Evolutionary conservation across 2,888 invertebrate species (phyloP).

Genomic region (Acanthosepion lycidas): DNA sequence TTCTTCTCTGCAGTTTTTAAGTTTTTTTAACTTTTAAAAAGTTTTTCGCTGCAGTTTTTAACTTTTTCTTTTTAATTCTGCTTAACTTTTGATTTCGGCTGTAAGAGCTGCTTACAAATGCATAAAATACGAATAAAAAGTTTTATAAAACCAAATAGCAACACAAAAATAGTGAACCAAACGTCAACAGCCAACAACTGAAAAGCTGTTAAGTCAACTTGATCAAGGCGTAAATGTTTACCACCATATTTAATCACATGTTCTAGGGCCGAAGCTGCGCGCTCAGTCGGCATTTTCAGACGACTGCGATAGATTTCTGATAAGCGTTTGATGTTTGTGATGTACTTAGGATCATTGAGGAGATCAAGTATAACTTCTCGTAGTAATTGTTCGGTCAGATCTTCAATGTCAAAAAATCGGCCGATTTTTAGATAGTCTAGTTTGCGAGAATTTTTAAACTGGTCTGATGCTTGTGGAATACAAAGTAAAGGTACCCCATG

Average conservation of each 20-base stretch:
- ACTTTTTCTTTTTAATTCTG: neutral
- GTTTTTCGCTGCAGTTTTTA: too few species aligned
- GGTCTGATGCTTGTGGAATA: constrained; percentile 58
- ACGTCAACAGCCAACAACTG: constrained; percentile 25
- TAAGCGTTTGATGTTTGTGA: neutral
- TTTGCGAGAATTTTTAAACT: constrained; percentile 53
- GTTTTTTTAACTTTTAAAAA: too few species aligned
- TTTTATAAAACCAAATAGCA: neutral
- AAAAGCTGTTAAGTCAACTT: neutral
- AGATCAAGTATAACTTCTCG: neutral
- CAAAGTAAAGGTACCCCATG: constrained; percentile 61
- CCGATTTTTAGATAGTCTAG: constrained; percentile 49
- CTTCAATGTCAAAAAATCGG: neutral
- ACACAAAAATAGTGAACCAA: neutral
- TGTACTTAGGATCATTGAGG: neutral
- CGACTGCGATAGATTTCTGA: neutral
- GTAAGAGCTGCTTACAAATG: neutral
- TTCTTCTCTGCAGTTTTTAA: too few species aligned
- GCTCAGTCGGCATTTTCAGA: too few species aligned
- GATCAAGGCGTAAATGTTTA: neutral
- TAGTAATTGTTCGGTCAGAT: neutral
- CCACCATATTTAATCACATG: constrained; percentile 23
- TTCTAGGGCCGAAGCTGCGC: neutral
- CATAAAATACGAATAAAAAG: neutral
- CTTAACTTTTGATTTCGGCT: neutral